Conservation (phyloP, 1,140 invertebrate species). For the Calosoma granatense region DNA sequence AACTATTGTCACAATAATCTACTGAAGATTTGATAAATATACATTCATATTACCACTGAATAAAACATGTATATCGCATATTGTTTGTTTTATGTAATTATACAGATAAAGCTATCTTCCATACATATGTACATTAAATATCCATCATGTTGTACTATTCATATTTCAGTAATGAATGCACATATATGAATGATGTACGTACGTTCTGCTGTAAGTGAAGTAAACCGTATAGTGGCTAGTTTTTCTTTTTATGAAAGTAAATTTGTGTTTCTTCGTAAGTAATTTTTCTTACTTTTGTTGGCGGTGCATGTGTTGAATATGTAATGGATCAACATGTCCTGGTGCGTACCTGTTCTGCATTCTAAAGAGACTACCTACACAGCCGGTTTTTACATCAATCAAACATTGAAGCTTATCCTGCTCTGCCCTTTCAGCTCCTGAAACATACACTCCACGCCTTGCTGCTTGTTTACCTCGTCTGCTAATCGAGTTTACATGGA, state of each 20-base stretch:
- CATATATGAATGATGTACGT: too few species aligned
- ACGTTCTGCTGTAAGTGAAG: too few species aligned
- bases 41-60: too few species aligned
- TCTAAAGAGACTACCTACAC: background rate
- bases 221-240: too few species aligned
- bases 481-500: background rate
- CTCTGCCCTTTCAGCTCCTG: background rate
- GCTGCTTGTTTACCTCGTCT: constrained; percentile 2
- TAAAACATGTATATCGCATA: too few species aligned
- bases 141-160: too few species aligned
- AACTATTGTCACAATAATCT: too few species aligned
- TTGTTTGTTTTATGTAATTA: too few species aligned
- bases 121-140: too few species aligned
- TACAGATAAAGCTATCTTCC: too few species aligned
- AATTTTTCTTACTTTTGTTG: background rate
- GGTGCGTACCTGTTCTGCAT: background rate
- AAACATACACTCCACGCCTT: background rate
- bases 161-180: too few species aligned
- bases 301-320: background rate
- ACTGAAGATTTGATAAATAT: too few species aligned
- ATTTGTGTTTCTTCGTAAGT: background rate
- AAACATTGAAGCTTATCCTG: background rate
- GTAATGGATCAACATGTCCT: background rate
- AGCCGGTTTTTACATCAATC: background rate
- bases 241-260: background rate